Conservation (phyloP, 2,113 vertebrate genomes). For the Nettapus auritus region DNA sequence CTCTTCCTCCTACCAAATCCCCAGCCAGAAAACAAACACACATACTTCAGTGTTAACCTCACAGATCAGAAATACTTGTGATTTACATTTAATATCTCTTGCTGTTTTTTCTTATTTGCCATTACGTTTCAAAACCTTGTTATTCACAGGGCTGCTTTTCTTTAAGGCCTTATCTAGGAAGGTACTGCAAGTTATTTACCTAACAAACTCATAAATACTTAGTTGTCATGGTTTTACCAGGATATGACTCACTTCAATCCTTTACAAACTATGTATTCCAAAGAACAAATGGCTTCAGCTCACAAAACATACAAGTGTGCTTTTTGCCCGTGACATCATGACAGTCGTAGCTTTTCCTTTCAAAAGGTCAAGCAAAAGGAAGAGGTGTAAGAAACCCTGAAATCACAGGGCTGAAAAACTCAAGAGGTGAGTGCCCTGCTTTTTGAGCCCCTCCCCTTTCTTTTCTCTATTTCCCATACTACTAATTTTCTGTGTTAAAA, state of each 20-base stretch:
- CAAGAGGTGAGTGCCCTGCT: background rate
- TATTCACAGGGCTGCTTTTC: background rate
- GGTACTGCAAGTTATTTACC: conserved; percentile 54
- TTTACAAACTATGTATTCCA: background rate
- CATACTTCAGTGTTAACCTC: background rate
- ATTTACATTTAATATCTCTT: background rate
- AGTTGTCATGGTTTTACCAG: conserved; percentile 50
- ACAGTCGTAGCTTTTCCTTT: background rate
- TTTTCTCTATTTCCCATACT: background rate
- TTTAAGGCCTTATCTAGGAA: conserved; percentile 16
- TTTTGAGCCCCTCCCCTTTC: background rate
- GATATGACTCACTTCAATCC: conserved; percentile 60
- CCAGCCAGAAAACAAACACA: background rate
- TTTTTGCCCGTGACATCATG: background rate
- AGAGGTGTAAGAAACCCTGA: background rate
- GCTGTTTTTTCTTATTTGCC: background rate
- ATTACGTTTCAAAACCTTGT: background rate
- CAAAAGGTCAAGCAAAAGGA: conserved; percentile 57
- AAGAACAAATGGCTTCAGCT: conserved; percentile 5
- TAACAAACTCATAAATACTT: conserved; percentile 40
- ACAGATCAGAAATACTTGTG: background rate
- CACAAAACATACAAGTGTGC: background rate
- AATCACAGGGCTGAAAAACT: background rate
- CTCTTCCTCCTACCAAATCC: background rate
- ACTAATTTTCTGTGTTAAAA: background rate